Evolutionary conservation across 1,140 invertebrate species (phyloP).

Genomic region (Ylistrum balloti): DNA sequence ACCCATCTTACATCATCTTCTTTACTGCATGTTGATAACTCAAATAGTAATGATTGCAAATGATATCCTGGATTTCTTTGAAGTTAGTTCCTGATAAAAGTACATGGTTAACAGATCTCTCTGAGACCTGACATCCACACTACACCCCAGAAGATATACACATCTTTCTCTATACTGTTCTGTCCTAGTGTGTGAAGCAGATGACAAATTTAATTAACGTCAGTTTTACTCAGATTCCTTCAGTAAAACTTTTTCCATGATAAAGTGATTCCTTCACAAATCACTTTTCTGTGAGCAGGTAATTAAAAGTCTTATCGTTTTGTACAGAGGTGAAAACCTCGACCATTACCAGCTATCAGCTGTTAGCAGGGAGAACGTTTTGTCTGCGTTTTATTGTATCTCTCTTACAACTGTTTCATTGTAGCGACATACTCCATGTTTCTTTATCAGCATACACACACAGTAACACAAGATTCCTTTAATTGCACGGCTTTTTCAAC

Average conservation of each 20-base stretch:
- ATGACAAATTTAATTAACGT: neutral
- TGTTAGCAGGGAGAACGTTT: neutral
- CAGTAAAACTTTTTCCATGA: neutral
- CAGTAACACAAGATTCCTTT: neutral
- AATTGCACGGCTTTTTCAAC: neutral
- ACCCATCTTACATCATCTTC: neutral
- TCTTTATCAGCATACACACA: neutral
- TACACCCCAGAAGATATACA: too few species aligned
- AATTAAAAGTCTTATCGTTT: conserved; percentile 17
- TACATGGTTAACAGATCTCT: neutral
- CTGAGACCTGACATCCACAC: neutral
- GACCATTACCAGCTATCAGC: neutral
- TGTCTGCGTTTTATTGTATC: conserved; percentile 1
- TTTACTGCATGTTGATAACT: too few species aligned
- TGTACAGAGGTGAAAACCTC: neutral
- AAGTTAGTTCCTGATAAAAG: neutral
- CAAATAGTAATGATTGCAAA: neutral
- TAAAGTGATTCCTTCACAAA: too few species aligned
- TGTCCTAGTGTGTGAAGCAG: neutral
- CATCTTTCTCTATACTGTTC: neutral
- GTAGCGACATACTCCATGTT: neutral
- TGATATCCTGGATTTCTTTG: neutral
- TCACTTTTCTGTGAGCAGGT: neutral
- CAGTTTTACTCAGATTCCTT: neutral
- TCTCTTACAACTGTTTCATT: neutral